A percentile compares a stretch with the other conserved stretches of the same genome.
Conservation (phyloP, 2,888 invertebrate genomes). For the Cerastis leucographa region DNA sequence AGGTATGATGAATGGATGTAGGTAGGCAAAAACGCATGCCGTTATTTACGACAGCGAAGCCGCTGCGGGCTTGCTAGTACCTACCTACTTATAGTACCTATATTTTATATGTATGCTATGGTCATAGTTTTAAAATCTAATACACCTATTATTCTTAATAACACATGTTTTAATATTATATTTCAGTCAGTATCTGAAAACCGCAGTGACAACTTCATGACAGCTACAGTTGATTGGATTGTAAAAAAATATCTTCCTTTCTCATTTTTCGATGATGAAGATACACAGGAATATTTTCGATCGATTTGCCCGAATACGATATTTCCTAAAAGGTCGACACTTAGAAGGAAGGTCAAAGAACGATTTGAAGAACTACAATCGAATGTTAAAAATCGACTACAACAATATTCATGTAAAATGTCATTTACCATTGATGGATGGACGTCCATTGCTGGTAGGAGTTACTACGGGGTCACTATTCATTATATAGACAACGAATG, state of each 20-base stretch:
- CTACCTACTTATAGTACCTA: too few relatives aligned
- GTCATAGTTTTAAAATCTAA: too few relatives aligned
- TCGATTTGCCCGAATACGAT: constrained; percentile 61
- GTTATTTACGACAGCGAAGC: too few relatives aligned
- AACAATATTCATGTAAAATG: constrained; percentile 61
- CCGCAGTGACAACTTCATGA: constrained; percentile 62
- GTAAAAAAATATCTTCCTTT: constrained; percentile 63
- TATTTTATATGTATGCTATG: too few relatives aligned
- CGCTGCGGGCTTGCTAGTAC: too few relatives aligned
- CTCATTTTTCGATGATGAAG: constrained; percentile 64
- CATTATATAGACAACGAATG: constrained; percentile 65
- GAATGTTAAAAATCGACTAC: constrained; percentile 58
- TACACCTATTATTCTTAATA: constrained; percentile 24
- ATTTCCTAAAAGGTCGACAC: constrained; percentile 65
- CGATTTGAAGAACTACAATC: constrained; percentile 62
- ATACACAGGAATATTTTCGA: constrained; percentile 63
- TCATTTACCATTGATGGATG: constrained; percentile 61
- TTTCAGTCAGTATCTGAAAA: constrained; percentile 54
- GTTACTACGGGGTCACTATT: constrained; percentile 62
- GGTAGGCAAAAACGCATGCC: too few relatives aligned
- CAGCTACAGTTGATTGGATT: constrained; percentile 62
- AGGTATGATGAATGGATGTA: too few relatives aligned
- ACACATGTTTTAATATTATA: constrained; percentile 56
- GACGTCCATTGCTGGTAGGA: constrained; percentile 62
- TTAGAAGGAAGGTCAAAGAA: constrained; percentile 63